Evolutionary conservation across 2,797 vertebrate genomes (phyloP).

Genomic region (Cyprinodon diabolis): DNA sequence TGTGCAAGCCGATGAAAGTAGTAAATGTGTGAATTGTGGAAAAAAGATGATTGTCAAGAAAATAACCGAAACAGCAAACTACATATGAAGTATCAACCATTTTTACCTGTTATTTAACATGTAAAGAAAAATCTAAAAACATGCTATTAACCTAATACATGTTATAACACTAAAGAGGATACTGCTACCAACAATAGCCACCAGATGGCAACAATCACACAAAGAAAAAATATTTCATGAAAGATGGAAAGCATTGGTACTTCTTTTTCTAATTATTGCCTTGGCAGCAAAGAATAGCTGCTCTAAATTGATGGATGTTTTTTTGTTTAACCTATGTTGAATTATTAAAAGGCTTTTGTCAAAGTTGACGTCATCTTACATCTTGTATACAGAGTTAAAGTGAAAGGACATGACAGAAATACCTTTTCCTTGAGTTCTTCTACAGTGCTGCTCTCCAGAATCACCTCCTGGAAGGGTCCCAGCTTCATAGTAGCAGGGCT

Average conservation of each 20-base stretch:
- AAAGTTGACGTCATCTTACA: background rate
- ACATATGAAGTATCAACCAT: background rate
- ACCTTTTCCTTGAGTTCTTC: slow-evolving; percentile 96
- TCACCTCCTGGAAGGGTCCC: slow-evolving; percentile 93
- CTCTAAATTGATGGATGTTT: background rate
- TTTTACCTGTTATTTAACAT: background rate
- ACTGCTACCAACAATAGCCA: background rate
- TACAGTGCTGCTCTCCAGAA: slow-evolving; percentile 96
- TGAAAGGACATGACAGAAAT: background rate
- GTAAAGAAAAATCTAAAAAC: background rate
- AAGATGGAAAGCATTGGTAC: no score
- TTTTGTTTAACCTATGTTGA: background rate
- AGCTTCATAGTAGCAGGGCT: slow-evolving; percentile 91
- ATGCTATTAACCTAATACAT: no score
- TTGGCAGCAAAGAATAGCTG: background rate
- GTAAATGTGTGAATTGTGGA: background rate
- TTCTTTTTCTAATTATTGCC: background rate
- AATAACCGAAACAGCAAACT: background rate
- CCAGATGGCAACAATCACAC: background rate
- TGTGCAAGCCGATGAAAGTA: no score
- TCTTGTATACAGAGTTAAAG: background rate
- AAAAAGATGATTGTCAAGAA: background rate
- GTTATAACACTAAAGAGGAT: background rate
- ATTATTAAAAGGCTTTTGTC: background rate
- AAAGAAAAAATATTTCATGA: background rate